Evolutionary conservation across 2,888 invertebrate species (phyloP), one percentile per base, ranked within the genome.

Genomic region (Euphydryas editha): DNA sequence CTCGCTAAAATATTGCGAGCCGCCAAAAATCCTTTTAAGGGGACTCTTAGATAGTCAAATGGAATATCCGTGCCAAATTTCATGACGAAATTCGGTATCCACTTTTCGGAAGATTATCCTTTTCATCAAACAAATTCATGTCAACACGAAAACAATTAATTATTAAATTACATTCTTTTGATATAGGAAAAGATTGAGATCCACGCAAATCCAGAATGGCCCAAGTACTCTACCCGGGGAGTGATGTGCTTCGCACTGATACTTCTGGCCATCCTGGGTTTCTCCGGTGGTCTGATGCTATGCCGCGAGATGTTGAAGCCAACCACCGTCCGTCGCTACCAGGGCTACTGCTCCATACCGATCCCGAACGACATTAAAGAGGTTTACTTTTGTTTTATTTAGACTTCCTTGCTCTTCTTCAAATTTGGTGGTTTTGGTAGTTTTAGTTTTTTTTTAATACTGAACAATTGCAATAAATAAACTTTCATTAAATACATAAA

Each of bases 201-300:
- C 18, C 56, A 59, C 15, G 44, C 51, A 8, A 7, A 0, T 51
- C 55, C 57, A 7, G 61, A 62, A n/a, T 47, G 51, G 54, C 51
- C 47, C 95, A 67, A 63, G 69, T 51, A 56, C n/a, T 56, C 79
- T 68, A 39, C 72, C 62, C 36, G 46, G 4, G 49, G 67, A 11
- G 44, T 72, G 39, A 21, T 82, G 37, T 81, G 78, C 74, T 79
- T 97, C 63, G 94, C 96, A 67, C 81, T 97, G 51, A 94, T 96
- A 36, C 82, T 95, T 65, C 95, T 97, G 21, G 94, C 96, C 78
- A 94, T 96, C 68, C 93, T 96, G 78, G 96, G 96, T 13, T 92
- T 95, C 44, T 85, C 94, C 61, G 95, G 95, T 8, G 97, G 97
- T 5, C 93, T 96, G 63, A 95, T 96, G 80, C 90, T 98, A 61